Percentiles rank a stretch among this genome's conserved stretches.
Evolutionary conservation across 2,888 invertebrate genomes (phyloP).

Genomic region (Saturnia japonica): DNA sequence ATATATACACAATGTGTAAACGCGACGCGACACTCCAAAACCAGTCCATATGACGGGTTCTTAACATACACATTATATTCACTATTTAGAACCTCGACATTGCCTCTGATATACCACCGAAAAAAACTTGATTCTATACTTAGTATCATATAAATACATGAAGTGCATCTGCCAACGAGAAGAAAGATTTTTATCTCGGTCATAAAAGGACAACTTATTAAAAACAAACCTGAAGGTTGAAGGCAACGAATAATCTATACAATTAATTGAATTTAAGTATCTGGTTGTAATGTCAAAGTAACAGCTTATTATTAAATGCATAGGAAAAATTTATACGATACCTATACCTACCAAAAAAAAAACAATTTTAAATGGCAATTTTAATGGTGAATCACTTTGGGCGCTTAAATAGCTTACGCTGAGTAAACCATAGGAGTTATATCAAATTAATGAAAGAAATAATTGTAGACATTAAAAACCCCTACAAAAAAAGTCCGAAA

Average conservation of each 20-base stretch:
- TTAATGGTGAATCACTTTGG: no score
- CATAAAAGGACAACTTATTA: slow-evolving; percentile 22
- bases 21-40: background rate
- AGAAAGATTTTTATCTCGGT: slow-evolving; percentile 9
- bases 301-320: no score
- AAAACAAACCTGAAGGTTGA: slow-evolving; percentile 14
- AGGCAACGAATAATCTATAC: background rate
- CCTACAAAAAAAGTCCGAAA: no score
- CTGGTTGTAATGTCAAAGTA: no score
- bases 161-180: background rate
- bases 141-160: slow-evolving; percentile 1
- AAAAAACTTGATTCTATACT: background rate
- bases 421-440: no score
- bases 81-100: background rate
- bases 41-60: background rate
- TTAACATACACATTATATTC: background rate
- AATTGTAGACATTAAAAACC: no score
- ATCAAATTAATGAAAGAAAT: no score
- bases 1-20: background rate
- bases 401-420: no score
- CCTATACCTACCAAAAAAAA: no score
- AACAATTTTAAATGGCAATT: no score
- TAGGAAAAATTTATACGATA: no score
- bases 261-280: no score
- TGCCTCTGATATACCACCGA: background rate